These are phyloP conservation scores for human DNA, from an alignment of 2,113 vertebrate genomes.

Conservation along the genomic window GRCh38 chr12:106903501-106904000, in stretches of 20 bases:
- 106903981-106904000: neutral
- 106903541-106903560: neutral
- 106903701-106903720: neutral
- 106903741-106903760: rapidly evolving
- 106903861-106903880: neutral
- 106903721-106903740: neutral
- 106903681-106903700: neutral
- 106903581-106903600: neutral
- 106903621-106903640: neutral
- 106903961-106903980: neutral
- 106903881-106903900: neutral
- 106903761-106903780: neutral
- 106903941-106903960: neutral
- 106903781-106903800: neutral
- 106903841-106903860: rapidly evolving
- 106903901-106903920: neutral
- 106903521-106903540: neutral
- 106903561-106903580: neutral
- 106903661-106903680: neutral
- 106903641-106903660: neutral
- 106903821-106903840: neutral
- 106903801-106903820: neutral
- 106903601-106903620: neutral
- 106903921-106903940: neutral
- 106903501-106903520: neutral